phyloP scores from a whole-genome alignment of 2,888 invertebrate species.

The Pachydiplax longipennis region DNA sequence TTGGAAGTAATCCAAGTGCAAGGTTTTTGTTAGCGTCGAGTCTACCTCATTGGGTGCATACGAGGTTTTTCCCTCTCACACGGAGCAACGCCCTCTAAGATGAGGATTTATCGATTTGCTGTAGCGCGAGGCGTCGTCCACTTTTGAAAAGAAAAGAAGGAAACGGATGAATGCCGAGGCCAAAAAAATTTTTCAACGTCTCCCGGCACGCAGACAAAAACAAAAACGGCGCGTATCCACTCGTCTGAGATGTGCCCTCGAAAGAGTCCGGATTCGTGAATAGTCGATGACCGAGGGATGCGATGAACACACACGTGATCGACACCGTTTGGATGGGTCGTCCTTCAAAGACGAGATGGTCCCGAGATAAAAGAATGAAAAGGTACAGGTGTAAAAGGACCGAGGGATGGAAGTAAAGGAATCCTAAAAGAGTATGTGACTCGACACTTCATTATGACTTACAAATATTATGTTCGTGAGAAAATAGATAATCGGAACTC shows the following conservation, averaged over 20 bases:
- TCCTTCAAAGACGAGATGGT: too few species aligned
- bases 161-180: neutral
- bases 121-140: slow-evolving; percentile 8
- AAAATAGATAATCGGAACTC: too few species aligned
- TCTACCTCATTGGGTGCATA: neutral
- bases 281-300: neutral
- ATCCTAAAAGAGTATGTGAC: too few species aligned
- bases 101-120: slow-evolving; percentile 31
- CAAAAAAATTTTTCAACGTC: neutral
- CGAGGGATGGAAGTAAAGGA: too few species aligned
- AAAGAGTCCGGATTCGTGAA: neutral
- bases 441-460: too few species aligned
- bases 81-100: slow-evolving; percentile 37
- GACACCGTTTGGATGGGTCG: neutral
- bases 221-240: neutral
- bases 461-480: too few species aligned
- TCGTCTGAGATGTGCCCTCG: neutral
- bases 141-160: neutral
- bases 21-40: neutral
- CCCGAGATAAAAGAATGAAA: too few species aligned
- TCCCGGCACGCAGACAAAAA: neutral
- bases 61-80: neutral
- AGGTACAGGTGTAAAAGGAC: too few species aligned
- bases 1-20: neutral
- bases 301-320: neutral